Conservation (phyloP, 64 coral and sea anemone species). For the Pocillopora verrucosa region DNA sequence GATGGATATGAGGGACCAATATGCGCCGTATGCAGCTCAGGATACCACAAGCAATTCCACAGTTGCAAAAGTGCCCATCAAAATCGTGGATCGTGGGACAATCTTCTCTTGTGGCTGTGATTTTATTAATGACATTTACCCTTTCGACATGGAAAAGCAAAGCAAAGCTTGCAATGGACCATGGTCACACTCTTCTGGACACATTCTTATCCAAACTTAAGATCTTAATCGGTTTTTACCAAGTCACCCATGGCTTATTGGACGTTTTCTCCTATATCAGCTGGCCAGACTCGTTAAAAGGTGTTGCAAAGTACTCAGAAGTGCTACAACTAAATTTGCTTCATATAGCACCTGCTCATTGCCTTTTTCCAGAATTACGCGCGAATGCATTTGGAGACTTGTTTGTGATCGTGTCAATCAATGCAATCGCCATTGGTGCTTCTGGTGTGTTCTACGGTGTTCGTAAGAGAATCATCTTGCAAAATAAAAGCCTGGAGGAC, state of each 20-base stretch:
- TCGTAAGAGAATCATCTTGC: background rate
- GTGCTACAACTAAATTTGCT: constrained; percentile 44
- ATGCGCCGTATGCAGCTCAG: background rate
- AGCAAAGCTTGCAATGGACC: background rate
- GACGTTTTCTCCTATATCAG: constrained; percentile 47
- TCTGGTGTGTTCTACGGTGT: background rate
- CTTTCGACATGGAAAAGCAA: constrained; percentile 11
- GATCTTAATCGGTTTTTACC: constrained; percentile 62
- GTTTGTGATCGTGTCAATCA: constrained; percentile 29
- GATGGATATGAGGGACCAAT: background rate
- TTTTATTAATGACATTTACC: background rate
- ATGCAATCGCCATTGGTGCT: background rate
- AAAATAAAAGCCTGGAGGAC: background rate
- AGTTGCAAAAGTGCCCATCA: background rate
- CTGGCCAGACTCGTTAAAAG: constrained; percentile 13
- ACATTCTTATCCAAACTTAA: constrained; percentile 7
- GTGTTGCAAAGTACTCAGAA: constrained; percentile 44
- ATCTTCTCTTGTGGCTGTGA: background rate
- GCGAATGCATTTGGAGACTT: constrained; percentile 17
- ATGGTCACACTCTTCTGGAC: background rate
- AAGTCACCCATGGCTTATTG: constrained; percentile 32
- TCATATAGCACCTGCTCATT: constrained; percentile 42
- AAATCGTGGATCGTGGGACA: background rate
- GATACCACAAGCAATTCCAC: constrained; percentile 4
- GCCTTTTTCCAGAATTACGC: constrained; percentile 5